Evolutionary conservation across 2,888 invertebrate genomes (phyloP).

Genomic region (Clepsis dumicolana): DNA sequence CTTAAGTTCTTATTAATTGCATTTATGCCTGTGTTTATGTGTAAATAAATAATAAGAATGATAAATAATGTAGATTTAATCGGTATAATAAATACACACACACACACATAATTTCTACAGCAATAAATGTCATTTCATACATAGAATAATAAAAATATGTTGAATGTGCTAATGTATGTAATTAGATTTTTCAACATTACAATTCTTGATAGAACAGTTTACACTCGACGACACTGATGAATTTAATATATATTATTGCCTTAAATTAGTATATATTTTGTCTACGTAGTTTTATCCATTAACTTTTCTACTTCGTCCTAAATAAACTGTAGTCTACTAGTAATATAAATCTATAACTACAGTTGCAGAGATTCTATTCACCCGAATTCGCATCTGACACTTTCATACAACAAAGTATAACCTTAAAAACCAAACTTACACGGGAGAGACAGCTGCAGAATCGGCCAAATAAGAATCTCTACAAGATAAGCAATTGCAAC

Average conservation of each 20-base stretch:
- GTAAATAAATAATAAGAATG: constrained; percentile 1
- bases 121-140: constrained; percentile 21
- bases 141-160: background rate
- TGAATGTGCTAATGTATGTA: constrained; percentile 10
- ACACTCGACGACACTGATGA: constrained; percentile 12
- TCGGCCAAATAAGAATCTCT: too few relatives aligned
- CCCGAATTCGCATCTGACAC: too few relatives aligned
- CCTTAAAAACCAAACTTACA: too few relatives aligned
- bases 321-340: background rate
- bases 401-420: too few relatives aligned
- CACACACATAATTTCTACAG: constrained; percentile 20
- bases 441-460: too few relatives aligned
- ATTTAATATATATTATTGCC: constrained; percentile 29
- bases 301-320: background rate
- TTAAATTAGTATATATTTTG: constrained; percentile 23
- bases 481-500: background rate
- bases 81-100: background rate
- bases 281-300: constrained; percentile 9
- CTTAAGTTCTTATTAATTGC: constrained; percentile 18
- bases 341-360: too few relatives aligned
- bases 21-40: constrained; percentile 33
- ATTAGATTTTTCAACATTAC: constrained; percentile 5
- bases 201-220: constrained; percentile 6
- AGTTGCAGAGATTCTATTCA: too few relatives aligned
- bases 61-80: background rate